phyloP scores from a whole-genome alignment of 2,113 vertebrate genomes.

The Copsychus sechellarum region DNA sequence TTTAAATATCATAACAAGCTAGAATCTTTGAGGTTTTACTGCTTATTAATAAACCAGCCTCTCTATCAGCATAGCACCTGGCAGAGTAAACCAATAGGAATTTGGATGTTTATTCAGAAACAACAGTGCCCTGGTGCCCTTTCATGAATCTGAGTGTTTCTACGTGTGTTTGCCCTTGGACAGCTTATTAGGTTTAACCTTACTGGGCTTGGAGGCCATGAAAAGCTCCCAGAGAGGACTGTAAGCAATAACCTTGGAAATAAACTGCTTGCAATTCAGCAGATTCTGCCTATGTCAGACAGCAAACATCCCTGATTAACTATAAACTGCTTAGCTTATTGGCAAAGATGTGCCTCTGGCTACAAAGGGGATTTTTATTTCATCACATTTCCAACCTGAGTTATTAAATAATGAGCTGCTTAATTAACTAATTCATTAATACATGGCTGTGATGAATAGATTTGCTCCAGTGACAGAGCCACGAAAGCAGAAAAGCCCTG shows the following conservation, averaged over 20 bases:
- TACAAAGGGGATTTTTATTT: slow-evolving; percentile 47
- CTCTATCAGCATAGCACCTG: neutral
- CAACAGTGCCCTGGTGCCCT: neutral
- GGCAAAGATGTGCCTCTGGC: slow-evolving; percentile 40
- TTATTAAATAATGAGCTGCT: slow-evolving; percentile 57
- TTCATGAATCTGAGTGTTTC: neutral
- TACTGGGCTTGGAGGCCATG: neutral
- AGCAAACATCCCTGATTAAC: slow-evolving; percentile 27
- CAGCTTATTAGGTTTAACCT: slow-evolving; percentile 12
- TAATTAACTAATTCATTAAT: slow-evolving; percentile 64
- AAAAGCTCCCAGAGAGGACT: neutral
- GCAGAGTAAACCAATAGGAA: neutral
- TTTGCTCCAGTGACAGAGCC: neutral
- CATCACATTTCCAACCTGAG: slow-evolving; percentile 49
- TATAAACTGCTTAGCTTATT: slow-evolving; percentile 17
- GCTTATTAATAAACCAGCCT: neutral
- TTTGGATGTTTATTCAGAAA: neutral
- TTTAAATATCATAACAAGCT: neutral
- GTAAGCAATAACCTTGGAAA: slow-evolving; percentile 39
- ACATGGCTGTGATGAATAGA: slow-evolving; percentile 29
- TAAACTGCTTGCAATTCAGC: slow-evolving; percentile 36
- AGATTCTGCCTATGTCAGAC: slow-evolving; percentile 26
- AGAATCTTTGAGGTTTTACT: neutral
- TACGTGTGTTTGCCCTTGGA: neutral
- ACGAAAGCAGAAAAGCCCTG: neutral